phyloP scores from a whole-genome alignment of 2,113 vertebrate genomes.

The Brienomyrus longianalis region DNA sequence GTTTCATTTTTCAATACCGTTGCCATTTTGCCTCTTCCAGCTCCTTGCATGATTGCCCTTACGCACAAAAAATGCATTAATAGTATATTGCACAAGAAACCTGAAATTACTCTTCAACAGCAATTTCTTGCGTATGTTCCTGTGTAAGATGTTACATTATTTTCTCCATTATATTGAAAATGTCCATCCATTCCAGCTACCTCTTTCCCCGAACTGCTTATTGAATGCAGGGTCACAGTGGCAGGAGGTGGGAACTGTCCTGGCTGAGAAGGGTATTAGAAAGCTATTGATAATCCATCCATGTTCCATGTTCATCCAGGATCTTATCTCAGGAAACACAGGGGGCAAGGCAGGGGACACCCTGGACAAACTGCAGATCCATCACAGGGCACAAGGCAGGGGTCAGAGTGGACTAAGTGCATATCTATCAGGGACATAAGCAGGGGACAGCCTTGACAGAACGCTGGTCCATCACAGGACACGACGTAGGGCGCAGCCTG shows the following conservation, averaged over 20 bases:
- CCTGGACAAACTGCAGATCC: not conserved
- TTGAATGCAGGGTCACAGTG: not conserved
- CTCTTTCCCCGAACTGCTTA: not conserved
- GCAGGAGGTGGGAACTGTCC: not conserved
- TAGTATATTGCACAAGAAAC: not conserved
- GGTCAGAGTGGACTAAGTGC: no score
- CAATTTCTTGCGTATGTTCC: not conserved
- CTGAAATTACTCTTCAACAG: not conserved
- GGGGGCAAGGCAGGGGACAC: not conserved
- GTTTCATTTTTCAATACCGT: not conserved
- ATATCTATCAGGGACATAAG: not conserved
- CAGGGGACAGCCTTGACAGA: not conserved
- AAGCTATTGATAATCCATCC: not conserved
- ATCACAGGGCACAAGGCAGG: no score
- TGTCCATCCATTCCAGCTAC: not conserved
- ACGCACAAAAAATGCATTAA: not conserved
- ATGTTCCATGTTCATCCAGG: not conserved
- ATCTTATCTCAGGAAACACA: not conserved
- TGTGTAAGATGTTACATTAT: not conserved
- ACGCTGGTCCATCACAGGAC: not conserved
- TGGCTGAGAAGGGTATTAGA: not conserved
- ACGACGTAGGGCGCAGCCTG: no score
- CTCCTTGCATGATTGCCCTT: not conserved
- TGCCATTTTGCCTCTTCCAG: not conserved
- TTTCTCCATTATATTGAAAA: not conserved